Conservation (phyloP, 1,140 invertebrate genomes). For the Tetranychus cinnabarinus region DNA sequence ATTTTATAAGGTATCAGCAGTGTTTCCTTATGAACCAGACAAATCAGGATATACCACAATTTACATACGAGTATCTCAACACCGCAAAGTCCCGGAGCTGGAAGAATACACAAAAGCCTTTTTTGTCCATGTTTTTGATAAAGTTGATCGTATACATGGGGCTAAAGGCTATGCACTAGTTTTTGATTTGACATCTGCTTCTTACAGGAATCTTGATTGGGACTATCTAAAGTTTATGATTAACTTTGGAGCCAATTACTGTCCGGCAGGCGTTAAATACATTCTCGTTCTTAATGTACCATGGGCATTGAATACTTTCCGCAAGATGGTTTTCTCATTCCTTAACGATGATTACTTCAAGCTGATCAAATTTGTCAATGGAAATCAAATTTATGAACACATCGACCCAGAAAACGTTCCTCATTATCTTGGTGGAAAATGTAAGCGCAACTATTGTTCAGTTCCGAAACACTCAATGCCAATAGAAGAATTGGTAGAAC, state of each 20-base stretch:
- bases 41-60: slow-evolving; percentile 1
- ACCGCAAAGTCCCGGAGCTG: slow-evolving; percentile 6
- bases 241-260: background rate
- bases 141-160: slow-evolving; percentile 5
- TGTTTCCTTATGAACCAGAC: slow-evolving; percentile 9
- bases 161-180: slow-evolving; percentile 3
- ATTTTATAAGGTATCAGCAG: slow-evolving; percentile 7
- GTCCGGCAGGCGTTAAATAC: slow-evolving; percentile 7
- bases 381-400: slow-evolving; percentile 5
- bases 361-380: slow-evolving; percentile 9
- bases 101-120: slow-evolving; percentile 2
- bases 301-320: slow-evolving; percentile 7
- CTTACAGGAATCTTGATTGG: slow-evolving; percentile 6
- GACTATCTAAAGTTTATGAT: slow-evolving; percentile 6
- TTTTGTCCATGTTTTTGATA: slow-evolving; percentile 4
- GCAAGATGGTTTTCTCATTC: background rate
- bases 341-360: slow-evolving; percentile 1
- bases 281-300: slow-evolving; percentile 7
- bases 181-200: slow-evolving; percentile 7
- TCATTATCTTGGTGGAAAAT: slow-evolving; percentile 11
- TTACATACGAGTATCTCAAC: slow-evolving; percentile 5
- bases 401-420: slow-evolving; percentile 10
- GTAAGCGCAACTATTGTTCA: slow-evolving; percentile 5
- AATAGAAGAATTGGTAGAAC: background rate
- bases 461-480: slow-evolving; percentile 1